A percentile compares a stretch with the other conserved stretches of the same genome.
Evolutionary conservation across 2,797 vertebrate species (phyloP).

Genomic region (Rhabdophis nuchalis): DNA sequence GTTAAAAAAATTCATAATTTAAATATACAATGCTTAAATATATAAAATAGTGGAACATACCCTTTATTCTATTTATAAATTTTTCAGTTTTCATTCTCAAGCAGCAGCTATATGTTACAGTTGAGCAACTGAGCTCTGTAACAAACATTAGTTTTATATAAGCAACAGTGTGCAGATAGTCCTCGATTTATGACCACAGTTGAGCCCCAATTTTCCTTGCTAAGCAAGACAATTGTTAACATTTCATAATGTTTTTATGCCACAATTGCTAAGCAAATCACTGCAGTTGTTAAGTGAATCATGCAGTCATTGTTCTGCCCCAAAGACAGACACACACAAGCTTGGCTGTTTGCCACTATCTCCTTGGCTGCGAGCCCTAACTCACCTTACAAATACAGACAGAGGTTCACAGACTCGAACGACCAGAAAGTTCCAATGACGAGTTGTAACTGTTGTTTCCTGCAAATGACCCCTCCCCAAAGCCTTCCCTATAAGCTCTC

Average conservation of each 20-base stretch:
- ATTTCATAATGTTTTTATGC: neutral
- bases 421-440: no score
- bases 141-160: neutral
- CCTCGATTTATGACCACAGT: neutral
- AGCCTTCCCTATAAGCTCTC: no score
- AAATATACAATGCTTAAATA: neutral
- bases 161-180: neutral
- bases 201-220: neutral
- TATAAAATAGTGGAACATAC: neutral
- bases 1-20: slow-evolving; percentile 7
- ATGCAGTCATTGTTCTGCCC: no score
- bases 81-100: slow-evolving; percentile 6
- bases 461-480: no score
- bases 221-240: neutral
- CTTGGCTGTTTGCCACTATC: no score
- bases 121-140: neutral
- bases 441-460: no score
- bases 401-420: no score
- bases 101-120: rapidly evolving
- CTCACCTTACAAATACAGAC: no score
- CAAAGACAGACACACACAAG: no score
- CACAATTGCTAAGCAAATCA: neutral
- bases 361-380: no score
- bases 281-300: neutral
- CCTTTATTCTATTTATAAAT: neutral